These are phyloP conservation scores for Nothocercus julius DNA, from an alignment of 2,113 vertebrate genomes.

Conservation along the genomic window DNA sequence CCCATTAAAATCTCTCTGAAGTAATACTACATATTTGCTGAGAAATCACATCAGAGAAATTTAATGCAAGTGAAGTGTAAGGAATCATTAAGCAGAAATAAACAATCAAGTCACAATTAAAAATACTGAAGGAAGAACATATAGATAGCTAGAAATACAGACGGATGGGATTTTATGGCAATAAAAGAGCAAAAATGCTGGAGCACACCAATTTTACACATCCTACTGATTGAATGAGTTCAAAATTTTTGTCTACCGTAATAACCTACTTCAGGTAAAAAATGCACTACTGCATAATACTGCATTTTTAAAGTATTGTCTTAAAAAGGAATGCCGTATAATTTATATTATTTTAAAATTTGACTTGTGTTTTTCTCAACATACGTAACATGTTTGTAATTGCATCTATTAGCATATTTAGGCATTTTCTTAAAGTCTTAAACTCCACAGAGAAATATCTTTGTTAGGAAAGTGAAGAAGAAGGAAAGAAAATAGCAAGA, in stretches of 20 bases:
- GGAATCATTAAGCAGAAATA: neutral
- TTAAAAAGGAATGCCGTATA: neutral
- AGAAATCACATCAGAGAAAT: neutral
- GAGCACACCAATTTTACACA: neutral
- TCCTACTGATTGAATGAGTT: neutral
- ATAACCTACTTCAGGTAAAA: neutral
- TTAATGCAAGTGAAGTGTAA: neutral
- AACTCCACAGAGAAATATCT: neutral
- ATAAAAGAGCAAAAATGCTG: neutral
- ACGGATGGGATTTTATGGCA: neutral
- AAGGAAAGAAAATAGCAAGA: neutral
- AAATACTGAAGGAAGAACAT: neutral
- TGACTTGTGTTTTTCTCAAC: neutral
- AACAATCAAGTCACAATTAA: neutral
- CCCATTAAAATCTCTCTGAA: neutral
- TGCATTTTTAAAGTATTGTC: neutral
- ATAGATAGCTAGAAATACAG: neutral
- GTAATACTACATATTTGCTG: neutral
- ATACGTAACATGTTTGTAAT: neutral
- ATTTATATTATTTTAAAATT: neutral
- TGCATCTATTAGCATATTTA: neutral
- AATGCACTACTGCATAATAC: neutral
- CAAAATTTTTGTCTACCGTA: neutral
- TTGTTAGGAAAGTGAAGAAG: neutral
- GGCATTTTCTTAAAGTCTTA: neutral